These are phyloP conservation scores for Hypotaenidia philippensis DNA, from an alignment of 2,797 vertebrate species.

Conservation along the genomic window DNA sequence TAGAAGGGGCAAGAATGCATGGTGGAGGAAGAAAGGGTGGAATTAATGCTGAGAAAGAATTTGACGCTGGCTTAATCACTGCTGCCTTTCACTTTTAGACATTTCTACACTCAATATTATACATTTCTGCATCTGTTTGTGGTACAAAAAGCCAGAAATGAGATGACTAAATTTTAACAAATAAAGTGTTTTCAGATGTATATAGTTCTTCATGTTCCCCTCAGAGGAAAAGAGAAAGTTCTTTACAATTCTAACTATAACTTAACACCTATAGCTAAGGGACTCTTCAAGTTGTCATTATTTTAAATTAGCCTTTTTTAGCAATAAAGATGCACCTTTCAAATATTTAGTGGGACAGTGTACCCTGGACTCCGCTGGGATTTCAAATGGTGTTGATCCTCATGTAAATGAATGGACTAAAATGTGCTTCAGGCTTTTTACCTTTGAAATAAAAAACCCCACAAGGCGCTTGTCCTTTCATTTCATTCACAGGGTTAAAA, in stretches of 20 bases:
- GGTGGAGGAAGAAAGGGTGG: conserved; percentile 43
- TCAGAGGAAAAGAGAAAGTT: conserved; percentile 41
- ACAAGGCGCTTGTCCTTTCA: not conserved
- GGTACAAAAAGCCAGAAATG: conserved; percentile 39
- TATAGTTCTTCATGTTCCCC: conserved; percentile 1
- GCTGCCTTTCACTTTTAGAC: conserved; percentile 61
- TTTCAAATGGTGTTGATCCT: conserved; percentile 49
- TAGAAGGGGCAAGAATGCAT: conserved; percentile 75
- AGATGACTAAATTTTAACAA: conserved; percentile 58
- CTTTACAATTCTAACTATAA: conserved; percentile 33
- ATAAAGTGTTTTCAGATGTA: conserved; percentile 48
- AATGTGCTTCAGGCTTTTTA: conserved; percentile 42
- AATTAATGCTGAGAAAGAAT: conserved; percentile 78
- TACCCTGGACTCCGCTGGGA: conserved; percentile 32
- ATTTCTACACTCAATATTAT: conserved; percentile 11
- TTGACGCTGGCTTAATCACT: conserved; percentile 50
- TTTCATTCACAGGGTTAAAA: not conserved
- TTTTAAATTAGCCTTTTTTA: conserved; percentile 12
- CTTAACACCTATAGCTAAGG: not conserved
- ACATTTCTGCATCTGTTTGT: conserved; percentile 54
- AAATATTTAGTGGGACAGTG: conserved; percentile 30
- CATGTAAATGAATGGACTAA: conserved; percentile 33
- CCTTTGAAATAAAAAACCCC: conserved; percentile 13
- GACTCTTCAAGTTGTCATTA: not conserved
- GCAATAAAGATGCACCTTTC: conserved; percentile 48